phyloP scores from a whole-genome alignment of 2,888 invertebrate genomes.

The Neria commutata region DNA sequence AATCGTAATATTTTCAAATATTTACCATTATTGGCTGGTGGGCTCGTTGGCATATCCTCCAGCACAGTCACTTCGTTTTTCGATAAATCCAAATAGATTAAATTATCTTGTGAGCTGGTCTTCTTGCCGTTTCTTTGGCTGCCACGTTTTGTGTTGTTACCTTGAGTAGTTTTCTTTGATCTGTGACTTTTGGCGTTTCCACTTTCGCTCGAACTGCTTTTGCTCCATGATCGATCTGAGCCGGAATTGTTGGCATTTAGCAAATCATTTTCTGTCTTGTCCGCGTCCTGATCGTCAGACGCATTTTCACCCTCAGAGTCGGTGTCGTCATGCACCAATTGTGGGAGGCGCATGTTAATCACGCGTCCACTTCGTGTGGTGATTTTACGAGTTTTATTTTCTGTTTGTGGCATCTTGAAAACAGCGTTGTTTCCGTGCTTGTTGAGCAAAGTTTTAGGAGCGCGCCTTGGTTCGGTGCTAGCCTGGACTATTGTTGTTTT shows the following conservation, averaged over 20 bases:
- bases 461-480: constrained; percentile 24
- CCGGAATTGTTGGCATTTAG: constrained; percentile 7
- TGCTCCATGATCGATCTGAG: background rate
- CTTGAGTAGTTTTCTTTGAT: background rate
- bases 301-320: constrained; percentile 42
- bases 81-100: constrained; percentile 56
- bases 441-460: background rate
- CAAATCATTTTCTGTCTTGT: constrained; percentile 33
- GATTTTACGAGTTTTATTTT: too few species aligned
- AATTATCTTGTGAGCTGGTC: constrained; percentile 23
- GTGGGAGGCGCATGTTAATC: constrained; percentile 42
- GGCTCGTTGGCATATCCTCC: constrained; percentile 33
- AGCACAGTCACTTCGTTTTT: constrained; percentile 49
- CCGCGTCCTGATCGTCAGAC: constrained; percentile 48
- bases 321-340: constrained; percentile 40
- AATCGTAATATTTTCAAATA: background rate
- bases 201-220: background rate
- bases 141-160: background rate
- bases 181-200: constrained; percentile 12
- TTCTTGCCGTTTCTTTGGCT: constrained; percentile 5
- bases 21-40: constrained; percentile 43
- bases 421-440: background rate
- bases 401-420: constrained; percentile 28
- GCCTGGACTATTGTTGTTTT: background rate
- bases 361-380: constrained; percentile 22